A percentile compares a stretch with the other conserved stretches of the same genome.
Evolutionary conservation across 2,797 vertebrate genomes (phyloP).

Genomic region (Cyclura pinguis): DNA sequence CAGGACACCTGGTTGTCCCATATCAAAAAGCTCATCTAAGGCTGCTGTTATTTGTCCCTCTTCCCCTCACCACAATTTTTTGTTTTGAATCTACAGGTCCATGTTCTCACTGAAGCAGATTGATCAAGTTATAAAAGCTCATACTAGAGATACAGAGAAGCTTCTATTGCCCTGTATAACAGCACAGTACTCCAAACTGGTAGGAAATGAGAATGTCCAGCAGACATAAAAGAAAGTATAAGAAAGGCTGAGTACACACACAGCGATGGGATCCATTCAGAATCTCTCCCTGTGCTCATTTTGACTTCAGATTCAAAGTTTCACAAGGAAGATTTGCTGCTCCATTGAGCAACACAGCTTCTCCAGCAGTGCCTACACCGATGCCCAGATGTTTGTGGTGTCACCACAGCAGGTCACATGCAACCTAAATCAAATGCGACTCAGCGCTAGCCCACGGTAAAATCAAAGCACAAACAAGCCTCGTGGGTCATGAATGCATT

Average conservation of each 20-base stretch:
- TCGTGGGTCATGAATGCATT: background rate
- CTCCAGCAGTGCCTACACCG: background rate
- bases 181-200: too few relatives aligned
- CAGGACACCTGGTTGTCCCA: background rate
- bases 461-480: conserved; percentile 9
- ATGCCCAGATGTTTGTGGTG: background rate
- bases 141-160: too few relatives aligned
- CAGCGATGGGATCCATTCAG: background rate
- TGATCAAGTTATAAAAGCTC: background rate
- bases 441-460: background rate
- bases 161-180: background rate
- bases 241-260: background rate
- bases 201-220: too few relatives aligned
- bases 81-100: background rate
- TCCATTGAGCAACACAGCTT: background rate
- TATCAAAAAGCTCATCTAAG: background rate
- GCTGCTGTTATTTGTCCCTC: background rate
- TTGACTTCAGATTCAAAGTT: background rate
- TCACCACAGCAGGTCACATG: background rate
- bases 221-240: background rate
- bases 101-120: background rate
- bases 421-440: background rate
- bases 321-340: background rate
- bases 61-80: too few relatives aligned
- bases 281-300: background rate